These are phyloP conservation scores for Pseudomyrmex sp. DNA, from an alignment of 1,140 invertebrate genomes.

Conservation along the genomic window DNA sequence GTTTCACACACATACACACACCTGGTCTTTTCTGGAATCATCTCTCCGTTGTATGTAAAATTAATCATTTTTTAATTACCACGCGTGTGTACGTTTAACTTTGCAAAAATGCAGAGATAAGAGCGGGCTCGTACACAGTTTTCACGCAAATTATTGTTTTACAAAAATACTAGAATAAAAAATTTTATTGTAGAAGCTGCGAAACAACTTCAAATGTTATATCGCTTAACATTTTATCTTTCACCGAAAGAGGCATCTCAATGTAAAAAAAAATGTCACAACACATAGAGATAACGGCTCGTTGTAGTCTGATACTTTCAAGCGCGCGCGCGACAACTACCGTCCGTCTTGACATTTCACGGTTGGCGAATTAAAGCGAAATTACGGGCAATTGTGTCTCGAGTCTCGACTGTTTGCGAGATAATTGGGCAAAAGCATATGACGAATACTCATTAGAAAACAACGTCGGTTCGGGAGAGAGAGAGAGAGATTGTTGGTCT, in stretches of 20 bases:
- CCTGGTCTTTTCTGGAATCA: not conserved
- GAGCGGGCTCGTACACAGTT: not conserved
- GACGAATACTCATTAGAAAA: slow-evolving; percentile 20
- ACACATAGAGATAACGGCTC: not conserved
- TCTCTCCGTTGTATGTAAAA: not conserved
- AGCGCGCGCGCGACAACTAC: not conserved
- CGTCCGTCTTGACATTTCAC: slow-evolving; percentile 20
- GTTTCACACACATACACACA: not conserved
- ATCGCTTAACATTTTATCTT: no score
- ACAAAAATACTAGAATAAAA: no score
- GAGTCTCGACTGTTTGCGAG: slow-evolving; percentile 3
- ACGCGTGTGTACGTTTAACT: not conserved
- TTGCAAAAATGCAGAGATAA: not conserved
- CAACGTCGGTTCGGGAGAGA: not conserved
- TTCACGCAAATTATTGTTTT: not conserved
- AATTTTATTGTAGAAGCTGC: no score
- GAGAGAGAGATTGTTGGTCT: not conserved
- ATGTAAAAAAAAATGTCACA: no score
- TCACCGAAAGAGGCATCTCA: no score
- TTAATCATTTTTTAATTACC: not conserved
- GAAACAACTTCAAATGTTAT: no score
- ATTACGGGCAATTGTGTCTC: slow-evolving; percentile 11
- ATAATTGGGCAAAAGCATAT: slow-evolving; percentile 28
- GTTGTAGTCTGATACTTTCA: not conserved
- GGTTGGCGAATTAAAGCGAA: slow-evolving; percentile 24